Percentiles rank a stretch among this genome's conserved stretches.
These are phyloP conservation scores for Xestia c-nigrum DNA, from an alignment of 2,888 invertebrate genomes.

Conservation along the genomic window DNA sequence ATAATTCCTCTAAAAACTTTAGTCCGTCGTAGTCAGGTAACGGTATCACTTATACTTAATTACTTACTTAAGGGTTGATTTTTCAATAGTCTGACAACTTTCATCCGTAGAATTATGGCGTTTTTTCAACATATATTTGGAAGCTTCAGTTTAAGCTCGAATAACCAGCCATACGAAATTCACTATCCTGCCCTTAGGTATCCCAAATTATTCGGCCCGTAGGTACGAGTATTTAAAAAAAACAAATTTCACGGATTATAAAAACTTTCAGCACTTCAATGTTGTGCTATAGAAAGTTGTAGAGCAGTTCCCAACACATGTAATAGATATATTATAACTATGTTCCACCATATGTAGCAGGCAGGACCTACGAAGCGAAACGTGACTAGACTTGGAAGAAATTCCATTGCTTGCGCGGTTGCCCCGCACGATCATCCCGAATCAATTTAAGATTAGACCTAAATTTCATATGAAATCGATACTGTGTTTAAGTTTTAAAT, in stretches of 20 bases:
- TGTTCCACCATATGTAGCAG: conserved; percentile 54
- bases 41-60: neutral
- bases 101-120: neutral
- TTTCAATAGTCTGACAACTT: neutral
- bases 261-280: conserved; percentile 8
- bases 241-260: neutral
- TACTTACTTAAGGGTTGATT: neutral
- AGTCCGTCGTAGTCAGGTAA: neutral
- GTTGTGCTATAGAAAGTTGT: conserved; percentile 9
- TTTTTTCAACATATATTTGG: neutral
- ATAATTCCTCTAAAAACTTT: neutral
- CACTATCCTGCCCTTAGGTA: neutral
- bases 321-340: conserved; percentile 52
- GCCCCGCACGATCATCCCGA: conserved; percentile 77
- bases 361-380: conserved; percentile 67
- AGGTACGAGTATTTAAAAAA: neutral
- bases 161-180: neutral
- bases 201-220: neutral
- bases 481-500: conserved; percentile 54
- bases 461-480: conserved; percentile 78
- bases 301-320: conserved; percentile 32
- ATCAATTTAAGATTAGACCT: conserved; percentile 86
- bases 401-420: conserved; percentile 79
- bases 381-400: conserved; percentile 81
- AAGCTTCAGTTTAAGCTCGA: neutral